Evolutionary conservation across 2,797 vertebrate species (phyloP), one percentile per base, ranked within the genome.

Genomic region (Mormyrops boulengeri): DNA sequence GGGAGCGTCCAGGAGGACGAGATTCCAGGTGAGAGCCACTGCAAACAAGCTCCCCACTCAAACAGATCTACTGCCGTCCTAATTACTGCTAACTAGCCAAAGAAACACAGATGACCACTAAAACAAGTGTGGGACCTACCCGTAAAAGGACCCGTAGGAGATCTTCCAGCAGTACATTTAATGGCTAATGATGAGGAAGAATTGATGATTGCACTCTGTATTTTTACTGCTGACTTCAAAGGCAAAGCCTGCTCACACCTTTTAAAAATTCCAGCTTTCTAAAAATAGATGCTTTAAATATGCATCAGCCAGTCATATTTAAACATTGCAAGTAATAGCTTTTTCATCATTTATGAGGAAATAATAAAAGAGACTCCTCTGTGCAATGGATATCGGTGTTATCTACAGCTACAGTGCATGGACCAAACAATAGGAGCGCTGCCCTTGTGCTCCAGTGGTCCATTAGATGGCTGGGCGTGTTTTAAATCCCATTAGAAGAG

Each of bases 1-100:
- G 47, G 88, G 85, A 66, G 82, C 82, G 5, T 87, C 60, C 90
- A 90, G 92, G 93, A 94, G 93, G 93, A 92, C 94, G 92, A 66
- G 89, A 85, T 90, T 89, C 91, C 86, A 9, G n/a, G 87, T 90
- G 88, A 91, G 90, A 88, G 47, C 22, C 89, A 84, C 90, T 89
- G 85, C 88, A 87, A 50, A 85, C 85, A 52, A 77, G 50, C 87
- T 50, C 88, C 88, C 87, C 87, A 60, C 86, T 90, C 90, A 9
- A 17, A 86, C 55, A 47, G 80, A 49, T 7, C 44, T 82, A 34
- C 55, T 47, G 73, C 88, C 57, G 60, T 47, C 55, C n/a, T 69
- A 57, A 77, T 86, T 87, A 89, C 22, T n/a, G 1, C 89, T 80
- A 85, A 57, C 85, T 87, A 60, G 62, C 85, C 86, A 55, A 80